Evolutionary conservation across 2,888 invertebrate species (phyloP), one percentile per base, ranked within the genome.

Genomic region (Harpagoxenus sublaevis): DNA sequence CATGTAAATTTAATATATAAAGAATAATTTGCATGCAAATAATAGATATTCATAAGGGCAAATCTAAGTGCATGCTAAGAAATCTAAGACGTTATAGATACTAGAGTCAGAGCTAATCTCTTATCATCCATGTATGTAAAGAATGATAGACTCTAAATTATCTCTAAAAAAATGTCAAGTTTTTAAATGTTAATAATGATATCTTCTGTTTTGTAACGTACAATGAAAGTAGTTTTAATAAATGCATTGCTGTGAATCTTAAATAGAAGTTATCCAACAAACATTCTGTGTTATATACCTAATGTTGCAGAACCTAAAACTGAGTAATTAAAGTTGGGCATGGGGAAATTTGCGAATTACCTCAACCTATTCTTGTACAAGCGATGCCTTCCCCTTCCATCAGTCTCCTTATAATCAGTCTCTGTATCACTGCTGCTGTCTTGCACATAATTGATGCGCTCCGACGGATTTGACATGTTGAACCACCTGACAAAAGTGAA

Each of bases 351-450:
- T 55, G 23, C 3, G 4, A 42, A 31, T 93, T 95, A 97, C 97
- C 97, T 97, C 94, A 96, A 95, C 93, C 98, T 96, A 93, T 97
- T 97, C 94, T 97, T 97, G 91, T 96, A 96, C 86, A 97, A 96
- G 90, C 97, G 95, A 88, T 97, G 95, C 87, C 97, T 95, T 87
- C 92, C 94, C 88, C 97, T 95, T 92, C 97, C 97, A 94, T 98
- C 98, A 84, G 97, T 97, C 92, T 97, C 97, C 92, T 97, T 96
- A 92, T 97, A 98, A 94, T 98, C 98, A 51, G 95, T 95, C 95
- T 98, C 98, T 35, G 98, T 98, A 94, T 98, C 98, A 93, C 98
- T 98, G 94, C 98, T 98, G 93, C 97, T 98, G 92, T 97, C 97
- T 92, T 95, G 95, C 88, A 95, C 92, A 91, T 95, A 95, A 92